A percentile compares a stretch with the other conserved stretches of the same genome.
These are phyloP conservation scores for Peucedramus taeniatus DNA, from an alignment of 2,113 vertebrate species.

Conservation along the genomic window DNA sequence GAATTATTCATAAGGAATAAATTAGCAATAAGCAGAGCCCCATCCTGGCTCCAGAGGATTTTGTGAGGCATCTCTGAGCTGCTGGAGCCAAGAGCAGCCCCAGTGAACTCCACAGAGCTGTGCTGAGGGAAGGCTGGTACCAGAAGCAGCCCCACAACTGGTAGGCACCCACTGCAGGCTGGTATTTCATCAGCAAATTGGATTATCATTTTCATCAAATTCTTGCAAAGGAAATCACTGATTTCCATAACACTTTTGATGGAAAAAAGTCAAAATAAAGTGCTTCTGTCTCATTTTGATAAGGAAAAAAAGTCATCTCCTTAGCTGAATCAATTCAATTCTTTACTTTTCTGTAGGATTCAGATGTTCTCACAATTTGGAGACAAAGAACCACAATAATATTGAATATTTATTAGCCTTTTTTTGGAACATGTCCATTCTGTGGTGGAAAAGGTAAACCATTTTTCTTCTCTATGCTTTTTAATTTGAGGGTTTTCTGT, in stretches of 20 bases:
- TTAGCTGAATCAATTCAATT: not conserved
- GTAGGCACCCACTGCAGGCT: not conserved
- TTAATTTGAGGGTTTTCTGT: not conserved
- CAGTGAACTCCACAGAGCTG: not conserved
- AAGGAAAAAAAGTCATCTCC: not conserved
- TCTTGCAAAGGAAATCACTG: not conserved
- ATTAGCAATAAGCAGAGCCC: not conserved
- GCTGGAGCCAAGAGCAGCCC: not conserved
- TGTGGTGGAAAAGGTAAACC: not conserved
- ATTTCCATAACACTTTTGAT: conserved; percentile 5
- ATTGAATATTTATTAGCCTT: not conserved
- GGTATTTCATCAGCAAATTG: not conserved
- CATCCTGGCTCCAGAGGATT: not conserved
- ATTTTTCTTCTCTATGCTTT: not conserved
- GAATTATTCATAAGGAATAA: conserved; percentile 23
- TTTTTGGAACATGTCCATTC: not conserved
- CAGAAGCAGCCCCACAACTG: not conserved
- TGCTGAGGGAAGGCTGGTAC: not conserved
- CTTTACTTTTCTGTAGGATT: not conserved
- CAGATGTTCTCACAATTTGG: not conserved
- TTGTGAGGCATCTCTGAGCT: not conserved
- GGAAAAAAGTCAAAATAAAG: conserved; percentile 18
- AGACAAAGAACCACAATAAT: not conserved
- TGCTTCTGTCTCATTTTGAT: not conserved
- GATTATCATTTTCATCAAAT: not conserved